These are phyloP conservation scores for Machaerirhynchus nigripectus DNA, from an alignment of 2,113 vertebrate genomes.

Conservation along the genomic window DNA sequence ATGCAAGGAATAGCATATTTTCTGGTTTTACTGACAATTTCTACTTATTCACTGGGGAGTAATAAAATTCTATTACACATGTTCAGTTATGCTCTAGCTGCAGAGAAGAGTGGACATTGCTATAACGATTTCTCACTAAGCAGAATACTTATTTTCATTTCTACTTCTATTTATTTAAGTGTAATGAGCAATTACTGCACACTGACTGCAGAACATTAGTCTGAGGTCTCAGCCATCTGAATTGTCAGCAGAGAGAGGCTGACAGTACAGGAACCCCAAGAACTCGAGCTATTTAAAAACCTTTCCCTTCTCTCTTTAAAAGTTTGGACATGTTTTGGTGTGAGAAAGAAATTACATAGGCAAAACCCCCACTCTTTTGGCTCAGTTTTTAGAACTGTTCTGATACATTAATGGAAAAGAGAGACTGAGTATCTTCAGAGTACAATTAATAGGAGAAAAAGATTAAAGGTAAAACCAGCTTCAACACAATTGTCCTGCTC, in stretches of 20 bases:
- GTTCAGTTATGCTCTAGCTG: neutral
- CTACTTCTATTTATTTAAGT: neutral
- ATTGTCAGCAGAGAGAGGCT: neutral
- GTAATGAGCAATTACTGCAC: neutral
- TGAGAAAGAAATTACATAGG: neutral
- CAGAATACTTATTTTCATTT: neutral
- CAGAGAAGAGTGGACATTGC: neutral
- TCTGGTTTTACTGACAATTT: neutral
- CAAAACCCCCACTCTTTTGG: neutral
- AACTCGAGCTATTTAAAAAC: neutral
- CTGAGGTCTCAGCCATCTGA: neutral
- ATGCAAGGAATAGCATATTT: neutral
- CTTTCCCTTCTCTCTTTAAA: neutral
- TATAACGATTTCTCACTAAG: neutral
- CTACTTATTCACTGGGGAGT: neutral
- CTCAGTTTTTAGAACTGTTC: neutral
- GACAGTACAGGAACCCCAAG: neutral
- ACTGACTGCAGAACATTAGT: neutral
- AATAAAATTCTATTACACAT: neutral
- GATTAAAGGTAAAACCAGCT: neutral
- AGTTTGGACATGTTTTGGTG: neutral
- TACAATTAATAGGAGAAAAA: neutral
- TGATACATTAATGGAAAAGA: neutral
- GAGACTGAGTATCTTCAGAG: neutral
- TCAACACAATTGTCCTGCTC: neutral